Base-by-base conservation (phyloP, 2,888 invertebrate genomes). In the Brenthis daphne region DNA sequence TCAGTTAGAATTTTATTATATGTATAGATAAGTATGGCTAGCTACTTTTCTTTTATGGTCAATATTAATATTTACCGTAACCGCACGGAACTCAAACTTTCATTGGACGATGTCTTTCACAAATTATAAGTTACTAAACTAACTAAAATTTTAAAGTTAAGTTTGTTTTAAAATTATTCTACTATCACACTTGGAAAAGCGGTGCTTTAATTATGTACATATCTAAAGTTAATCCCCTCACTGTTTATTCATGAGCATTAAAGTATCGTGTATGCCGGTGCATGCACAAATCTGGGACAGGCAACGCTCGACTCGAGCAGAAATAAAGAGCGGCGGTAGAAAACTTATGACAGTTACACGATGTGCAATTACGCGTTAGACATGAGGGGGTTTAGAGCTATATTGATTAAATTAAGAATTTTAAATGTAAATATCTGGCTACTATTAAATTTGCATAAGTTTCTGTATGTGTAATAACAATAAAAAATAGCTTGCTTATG, bases 191-290 rank as follows among this genome's bases (percentile, higher is more conserved):
- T 43, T 14, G 43, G 20, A 53, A 63, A 60, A 53, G 51, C 51
- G 63, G 63, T 63, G 43, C 43, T 53, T 43, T 54, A 63, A 53
- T 63, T 63, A 63, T 63, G 63, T 63, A 63, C 63, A 63, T 63
- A 63, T 24, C 51, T 63, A 63, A 63, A 63, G 53, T 63, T 53
- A 63, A 63, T 63, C 63, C 63, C 43, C 63, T 14, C 14, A 54
- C 24, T 63, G 63, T 63, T 63, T 63, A 63, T 63, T 63, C 63
- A 63, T 63, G 63, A 63, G 63, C 63, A 54, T 63, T 63, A 63
- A 63, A 54, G 63, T 63, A 54, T 63, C 63, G 63, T 63, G 63
- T 54, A 63, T 63, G 63, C 63, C 24, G 20, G 63, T 63, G 63
- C 63, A 63, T 63, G 63, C 63, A 54, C 63, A 24, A 53, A 63